Percentiles rank a stretch among this genome's conserved stretches.
Conservation (phyloP, 1,140 invertebrate genomes). For the Lethrus apterus region DNA sequence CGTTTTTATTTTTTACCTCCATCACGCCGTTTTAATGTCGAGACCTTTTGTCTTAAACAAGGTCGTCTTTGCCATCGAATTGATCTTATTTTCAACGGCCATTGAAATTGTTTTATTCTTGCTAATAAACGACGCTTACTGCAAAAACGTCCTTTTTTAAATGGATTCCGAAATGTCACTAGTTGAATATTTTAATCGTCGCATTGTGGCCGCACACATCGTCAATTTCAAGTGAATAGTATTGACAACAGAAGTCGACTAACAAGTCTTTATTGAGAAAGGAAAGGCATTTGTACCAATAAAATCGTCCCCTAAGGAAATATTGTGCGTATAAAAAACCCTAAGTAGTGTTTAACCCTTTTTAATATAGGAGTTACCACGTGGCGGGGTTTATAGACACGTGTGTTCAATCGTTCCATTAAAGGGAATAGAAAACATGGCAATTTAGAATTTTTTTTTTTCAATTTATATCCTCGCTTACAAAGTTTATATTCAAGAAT, state of each 20-base stretch:
- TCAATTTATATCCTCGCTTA: background rate
- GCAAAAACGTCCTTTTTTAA: no score
- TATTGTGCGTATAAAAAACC: constrained; percentile 29
- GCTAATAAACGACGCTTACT: no score
- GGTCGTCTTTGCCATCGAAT: constrained; percentile 8
- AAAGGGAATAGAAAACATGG: constrained; percentile 22
- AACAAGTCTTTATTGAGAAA: constrained; percentile 16
- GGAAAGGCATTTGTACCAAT: constrained; percentile 24
- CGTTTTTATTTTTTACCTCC: constrained; percentile 15
- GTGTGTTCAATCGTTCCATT: constrained; percentile 33
- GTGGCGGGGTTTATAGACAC: constrained; percentile 29
- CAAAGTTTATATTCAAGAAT: constrained; percentile 6
- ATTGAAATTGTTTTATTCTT: no score
- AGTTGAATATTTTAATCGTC: constrained; percentile 15
- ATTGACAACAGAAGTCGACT: constrained; percentile 13
- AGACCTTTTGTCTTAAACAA: constrained; percentile 15
- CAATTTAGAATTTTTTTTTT: constrained; percentile 14
- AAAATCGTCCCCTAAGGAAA: constrained; percentile 25
- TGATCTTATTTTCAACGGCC: constrained; percentile 13
- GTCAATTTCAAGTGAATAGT: no score
- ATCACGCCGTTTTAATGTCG: constrained; percentile 16
- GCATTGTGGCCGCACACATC: constrained; percentile 6
- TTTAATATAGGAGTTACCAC: constrained; percentile 34
- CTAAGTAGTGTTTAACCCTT: constrained; percentile 35
- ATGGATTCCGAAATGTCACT: no score